Percentiles rank a stretch among this genome's conserved stretches.
phyloP scores from a whole-genome alignment of 1,140 invertebrate genomes.

The Battus philenor region DNA sequence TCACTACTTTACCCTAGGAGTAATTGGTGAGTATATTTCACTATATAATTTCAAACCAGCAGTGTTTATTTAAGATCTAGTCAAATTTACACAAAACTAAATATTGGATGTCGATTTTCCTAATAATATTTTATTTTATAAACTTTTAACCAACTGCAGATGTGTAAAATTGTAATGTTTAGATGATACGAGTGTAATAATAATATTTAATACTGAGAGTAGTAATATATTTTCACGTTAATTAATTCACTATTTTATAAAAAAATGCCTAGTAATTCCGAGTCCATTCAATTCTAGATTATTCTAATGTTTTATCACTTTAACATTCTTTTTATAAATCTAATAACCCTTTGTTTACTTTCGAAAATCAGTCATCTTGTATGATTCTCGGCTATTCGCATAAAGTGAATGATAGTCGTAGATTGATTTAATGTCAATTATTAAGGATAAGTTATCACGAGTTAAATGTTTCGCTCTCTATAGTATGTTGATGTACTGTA shows the following conservation, averaged over 20 bases:
- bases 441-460: too few species aligned
- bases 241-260: background rate
- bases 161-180: background rate
- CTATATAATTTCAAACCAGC: background rate
- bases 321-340: slow-evolving; percentile 2
- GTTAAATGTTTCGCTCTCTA: too few species aligned
- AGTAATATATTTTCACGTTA: background rate
- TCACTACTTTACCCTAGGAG: slow-evolving; percentile 38
- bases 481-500: too few species aligned
- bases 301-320: background rate
- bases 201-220: background rate
- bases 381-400: too few species aligned
- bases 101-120: too few species aligned
- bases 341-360: too few species aligned
- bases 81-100: background rate
- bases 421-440: too few species aligned
- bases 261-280: too few species aligned
- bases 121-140: too few species aligned
- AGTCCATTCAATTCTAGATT: background rate
- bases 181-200: background rate
- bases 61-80: background rate
- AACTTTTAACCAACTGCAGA: too few species aligned
- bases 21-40: slow-evolving; percentile 35
- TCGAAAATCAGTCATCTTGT: too few species aligned
- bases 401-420: too few species aligned